Conservation (phyloP, 2,113 vertebrate genomes). For the Scalopus aquaticus region DNA sequence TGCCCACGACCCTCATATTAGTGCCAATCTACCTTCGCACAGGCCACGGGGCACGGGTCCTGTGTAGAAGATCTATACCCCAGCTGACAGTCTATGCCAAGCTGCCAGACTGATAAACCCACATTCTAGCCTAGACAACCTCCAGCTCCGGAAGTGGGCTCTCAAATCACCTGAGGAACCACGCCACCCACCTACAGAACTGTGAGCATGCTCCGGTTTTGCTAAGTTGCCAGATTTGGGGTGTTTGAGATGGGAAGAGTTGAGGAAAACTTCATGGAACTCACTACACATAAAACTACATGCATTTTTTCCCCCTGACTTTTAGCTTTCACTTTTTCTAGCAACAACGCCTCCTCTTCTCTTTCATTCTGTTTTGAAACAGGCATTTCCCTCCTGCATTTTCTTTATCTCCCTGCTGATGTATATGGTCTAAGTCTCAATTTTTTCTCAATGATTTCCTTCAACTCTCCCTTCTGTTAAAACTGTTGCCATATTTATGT, state of each 20-base stretch:
- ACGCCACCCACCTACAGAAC: neutral
- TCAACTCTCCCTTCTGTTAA: neutral
- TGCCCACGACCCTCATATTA: neutral
- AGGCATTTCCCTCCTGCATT: neutral
- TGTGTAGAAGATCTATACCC: no score
- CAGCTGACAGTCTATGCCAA: neutral
- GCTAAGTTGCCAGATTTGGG: neutral
- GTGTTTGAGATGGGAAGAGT: neutral
- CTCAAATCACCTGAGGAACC: neutral
- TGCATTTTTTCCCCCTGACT: neutral
- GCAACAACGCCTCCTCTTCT: neutral
- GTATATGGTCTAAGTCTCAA: neutral
- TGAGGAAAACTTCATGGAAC: neutral
- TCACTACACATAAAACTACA: neutral
- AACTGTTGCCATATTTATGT: neutral
- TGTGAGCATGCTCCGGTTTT: neutral
- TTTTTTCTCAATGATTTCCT: neutral
- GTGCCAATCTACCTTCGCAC: neutral
- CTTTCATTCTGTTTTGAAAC: neutral
- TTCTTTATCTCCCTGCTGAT: neutral
- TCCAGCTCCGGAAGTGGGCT: no score
- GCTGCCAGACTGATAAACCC: neutral
- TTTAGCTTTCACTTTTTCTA: neutral
- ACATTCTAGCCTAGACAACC: neutral
- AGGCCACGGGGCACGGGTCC: no score